A percentile compares a stretch with the other conserved stretches of the same genome.
These are phyloP conservation scores for Distichodus sexfasciatus DNA, from an alignment of 2,797 vertebrate genomes.

Conservation along the genomic window DNA sequence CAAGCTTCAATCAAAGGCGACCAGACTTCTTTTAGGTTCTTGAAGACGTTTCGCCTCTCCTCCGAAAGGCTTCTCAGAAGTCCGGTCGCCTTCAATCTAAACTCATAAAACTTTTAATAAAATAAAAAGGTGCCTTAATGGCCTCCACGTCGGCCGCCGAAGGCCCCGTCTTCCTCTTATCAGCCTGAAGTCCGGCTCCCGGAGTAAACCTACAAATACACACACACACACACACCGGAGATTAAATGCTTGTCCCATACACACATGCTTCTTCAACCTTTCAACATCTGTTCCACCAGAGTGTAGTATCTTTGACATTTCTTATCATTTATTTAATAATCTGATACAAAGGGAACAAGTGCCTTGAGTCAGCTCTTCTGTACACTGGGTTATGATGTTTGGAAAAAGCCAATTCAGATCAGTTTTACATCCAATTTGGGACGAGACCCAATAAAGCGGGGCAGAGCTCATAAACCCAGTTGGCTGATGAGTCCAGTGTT, in stretches of 20 bases:
- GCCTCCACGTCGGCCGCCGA: conserved; percentile 92
- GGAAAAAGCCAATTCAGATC: conserved; percentile 5
- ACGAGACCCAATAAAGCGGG: not conserved
- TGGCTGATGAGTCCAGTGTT: conserved; percentile 71
- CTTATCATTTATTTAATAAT: conserved; percentile 91
- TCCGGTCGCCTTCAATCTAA: too few relatives aligned
- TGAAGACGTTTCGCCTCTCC: too few relatives aligned
- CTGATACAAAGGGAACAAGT: conserved; percentile 81
- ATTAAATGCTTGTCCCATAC: not conserved
- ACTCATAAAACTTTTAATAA: not conserved
- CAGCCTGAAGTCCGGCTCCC: conserved; percentile 81
- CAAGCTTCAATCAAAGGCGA: too few relatives aligned
- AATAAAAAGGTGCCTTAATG: conserved; percentile 80
- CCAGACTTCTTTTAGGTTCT: too few relatives aligned
- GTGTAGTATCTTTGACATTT: conserved; percentile 93
- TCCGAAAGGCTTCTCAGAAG: too few relatives aligned
- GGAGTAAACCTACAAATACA: conserved; percentile 80
- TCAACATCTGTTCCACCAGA: conserved; percentile 73
- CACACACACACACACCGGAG: not conserved
- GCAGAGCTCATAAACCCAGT: conserved; percentile 33
- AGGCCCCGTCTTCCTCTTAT: conserved; percentile 88
- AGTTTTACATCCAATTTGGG: not conserved
- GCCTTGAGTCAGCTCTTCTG: conserved; percentile 77
- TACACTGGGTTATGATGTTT: conserved; percentile 66
- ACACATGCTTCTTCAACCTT: conserved; percentile 74